Evolutionary conservation across 1,140 invertebrate genomes (phyloP).

Genomic region (Drosophila obscura): DNA sequence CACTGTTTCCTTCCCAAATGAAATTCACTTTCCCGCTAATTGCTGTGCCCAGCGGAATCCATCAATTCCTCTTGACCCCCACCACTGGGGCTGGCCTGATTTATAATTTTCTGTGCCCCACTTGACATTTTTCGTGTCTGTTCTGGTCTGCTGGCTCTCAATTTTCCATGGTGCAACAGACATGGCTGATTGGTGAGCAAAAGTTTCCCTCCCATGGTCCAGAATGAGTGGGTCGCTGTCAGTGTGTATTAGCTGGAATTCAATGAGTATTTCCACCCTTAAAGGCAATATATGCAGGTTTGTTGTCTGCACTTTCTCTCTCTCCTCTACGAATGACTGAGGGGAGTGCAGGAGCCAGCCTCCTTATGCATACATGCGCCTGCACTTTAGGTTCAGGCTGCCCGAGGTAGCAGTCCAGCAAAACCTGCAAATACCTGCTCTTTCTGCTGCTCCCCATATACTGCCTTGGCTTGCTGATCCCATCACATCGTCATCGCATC

Average conservation of each 20-base stretch:
- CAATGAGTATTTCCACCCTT: slow-evolving; percentile 15
- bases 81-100: slow-evolving; percentile 3
- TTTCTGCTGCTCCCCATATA: neutral
- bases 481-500: neutral
- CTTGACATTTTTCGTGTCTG: slow-evolving; percentile 49
- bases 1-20: slow-evolving; percentile 42
- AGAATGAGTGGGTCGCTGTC: slow-evolving; percentile 54
- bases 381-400: slow-evolving; percentile 67
- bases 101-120: slow-evolving; percentile 18
- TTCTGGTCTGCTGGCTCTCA: slow-evolving; percentile 55
- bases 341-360: slow-evolving; percentile 9
- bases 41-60: slow-evolving; percentile 37
- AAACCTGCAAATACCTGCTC: slow-evolving; percentile 43
- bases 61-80: slow-evolving; percentile 8
- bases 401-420: slow-evolving; percentile 55
- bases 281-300: slow-evolving; percentile 52
- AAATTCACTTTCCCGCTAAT: slow-evolving; percentile 56
- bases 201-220: slow-evolving; percentile 21
- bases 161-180: slow-evolving; percentile 37
- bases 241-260: slow-evolving; percentile 50
- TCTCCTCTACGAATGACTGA: neutral
- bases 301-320: slow-evolving; percentile 27
- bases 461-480: neutral
- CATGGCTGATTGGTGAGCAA: slow-evolving; percentile 65
- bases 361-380: slow-evolving; percentile 55